phyloP scores from a whole-genome alignment of 2,888 invertebrate species.

The Drosophila birchii region DNA sequence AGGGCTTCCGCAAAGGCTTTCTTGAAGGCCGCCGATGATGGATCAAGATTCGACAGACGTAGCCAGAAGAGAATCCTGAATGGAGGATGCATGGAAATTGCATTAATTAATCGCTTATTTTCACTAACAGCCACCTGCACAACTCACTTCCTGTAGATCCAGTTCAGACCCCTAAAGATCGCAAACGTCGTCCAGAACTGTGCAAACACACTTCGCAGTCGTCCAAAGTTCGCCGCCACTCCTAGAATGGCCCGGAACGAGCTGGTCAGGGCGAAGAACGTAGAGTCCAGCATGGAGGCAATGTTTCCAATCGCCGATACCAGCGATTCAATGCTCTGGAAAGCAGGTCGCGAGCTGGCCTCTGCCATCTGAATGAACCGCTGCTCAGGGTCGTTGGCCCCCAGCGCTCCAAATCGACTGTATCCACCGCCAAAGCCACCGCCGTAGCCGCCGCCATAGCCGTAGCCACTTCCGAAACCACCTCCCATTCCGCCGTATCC shows the following conservation, averaged over 20 bases:
- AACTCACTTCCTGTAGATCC: slow-evolving; percentile 89
- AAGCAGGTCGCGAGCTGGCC: slow-evolving; percentile 95
- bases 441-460: slow-evolving; percentile 43
- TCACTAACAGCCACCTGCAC: background rate
- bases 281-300: slow-evolving; percentile 98
- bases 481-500: slow-evolving; percentile 49
- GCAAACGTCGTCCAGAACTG: slow-evolving; percentile 95
- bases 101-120: too few species aligned
- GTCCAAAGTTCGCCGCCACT: slow-evolving; percentile 97
- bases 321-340: slow-evolving; percentile 96
- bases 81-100: background rate
- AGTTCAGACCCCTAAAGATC: slow-evolving; percentile 91
- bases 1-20: slow-evolving; percentile 85
- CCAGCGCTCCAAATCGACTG: slow-evolving; percentile 78
- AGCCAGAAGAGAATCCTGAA: slow-evolving; percentile 83
- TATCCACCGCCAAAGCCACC: slow-evolving; percentile 64
- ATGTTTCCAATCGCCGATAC: slow-evolving; percentile 96
- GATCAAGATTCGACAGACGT: slow-evolving; percentile 83
- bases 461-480: slow-evolving; percentile 36
- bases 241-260: slow-evolving; percentile 98
- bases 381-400: slow-evolving; percentile 82
- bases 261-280: slow-evolving; percentile 97
- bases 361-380: slow-evolving; percentile 94
- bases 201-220: slow-evolving; percentile 92
- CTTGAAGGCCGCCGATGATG: slow-evolving; percentile 84